phyloP scores from a whole-genome alignment of 2,888 invertebrate species.

The Cataglyphis altisquamis region DNA sequence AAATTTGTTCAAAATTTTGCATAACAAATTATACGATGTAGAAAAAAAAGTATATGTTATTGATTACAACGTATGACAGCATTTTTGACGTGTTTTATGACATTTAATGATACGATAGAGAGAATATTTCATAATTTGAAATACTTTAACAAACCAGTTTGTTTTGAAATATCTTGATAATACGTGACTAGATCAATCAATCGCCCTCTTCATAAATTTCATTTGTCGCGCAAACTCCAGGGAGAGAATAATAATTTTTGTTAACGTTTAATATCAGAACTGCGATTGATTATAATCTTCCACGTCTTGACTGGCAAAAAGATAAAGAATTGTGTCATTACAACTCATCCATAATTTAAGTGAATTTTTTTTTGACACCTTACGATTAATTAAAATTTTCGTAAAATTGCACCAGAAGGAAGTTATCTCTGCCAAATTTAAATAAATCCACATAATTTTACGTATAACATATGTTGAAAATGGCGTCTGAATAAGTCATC shows the following conservation, averaged over 20 bases:
- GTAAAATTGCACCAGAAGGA: neutral
- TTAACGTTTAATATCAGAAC: conserved; percentile 41
- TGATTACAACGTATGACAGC: conserved; percentile 12
- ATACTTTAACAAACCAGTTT: conserved; percentile 57
- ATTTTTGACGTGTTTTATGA: conserved; percentile 29
- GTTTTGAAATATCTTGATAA: conserved; percentile 34
- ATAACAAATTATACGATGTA: conserved; percentile 6
- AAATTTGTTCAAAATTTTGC: conserved; percentile 11
- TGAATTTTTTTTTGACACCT: neutral
- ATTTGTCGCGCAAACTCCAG: conserved; percentile 41
- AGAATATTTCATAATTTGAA: conserved; percentile 61
- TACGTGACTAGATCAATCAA: conserved; percentile 62
- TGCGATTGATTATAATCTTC: conserved; percentile 18
- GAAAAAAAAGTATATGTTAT: neutral
- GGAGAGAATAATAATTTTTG: conserved; percentile 55
- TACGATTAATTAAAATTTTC: conserved; percentile 23
- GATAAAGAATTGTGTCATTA: neutral
- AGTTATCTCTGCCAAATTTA: neutral
- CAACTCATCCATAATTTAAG: conserved; percentile 7
- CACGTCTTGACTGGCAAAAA: neutral
- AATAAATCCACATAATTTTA: conserved; percentile 36
- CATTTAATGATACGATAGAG: conserved; percentile 54
- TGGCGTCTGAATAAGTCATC: neutral
- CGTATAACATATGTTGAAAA: conserved; percentile 24
- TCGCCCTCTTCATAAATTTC: conserved; percentile 54